phyloP scores from a whole-genome alignment of 2,888 invertebrate species.

The Anoplius nigerrimus region DNA sequence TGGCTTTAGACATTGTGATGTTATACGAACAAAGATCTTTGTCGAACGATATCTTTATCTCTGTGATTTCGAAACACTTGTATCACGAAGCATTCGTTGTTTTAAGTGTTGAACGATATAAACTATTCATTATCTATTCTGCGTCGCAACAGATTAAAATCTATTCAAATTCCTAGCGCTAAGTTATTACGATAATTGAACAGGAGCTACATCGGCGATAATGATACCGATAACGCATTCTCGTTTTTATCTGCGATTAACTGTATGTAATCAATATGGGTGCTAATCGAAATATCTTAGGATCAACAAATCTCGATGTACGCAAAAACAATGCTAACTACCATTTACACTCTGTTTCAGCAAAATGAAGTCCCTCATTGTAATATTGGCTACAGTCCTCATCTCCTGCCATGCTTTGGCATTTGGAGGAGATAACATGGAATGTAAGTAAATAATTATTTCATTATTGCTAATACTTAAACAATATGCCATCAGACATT shows the following conservation, averaged over 20 bases:
- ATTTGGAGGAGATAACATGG: slow-evolving; percentile 15
- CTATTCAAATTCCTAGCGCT: too few species aligned
- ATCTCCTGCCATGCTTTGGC: slow-evolving; percentile 19
- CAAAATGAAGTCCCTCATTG: slow-evolving; percentile 19
- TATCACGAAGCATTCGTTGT: neutral
- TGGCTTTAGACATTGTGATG: too few species aligned
- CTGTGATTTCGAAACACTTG: neutral
- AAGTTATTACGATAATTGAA: neutral
- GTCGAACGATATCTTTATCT: too few species aligned
- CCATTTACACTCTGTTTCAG: slow-evolving; percentile 17
- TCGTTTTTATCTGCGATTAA: neutral
- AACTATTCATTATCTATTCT: neutral
- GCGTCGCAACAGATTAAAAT: too few species aligned
- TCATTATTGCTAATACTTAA: neutral
- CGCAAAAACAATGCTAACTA: neutral
- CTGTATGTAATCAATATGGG: neutral
- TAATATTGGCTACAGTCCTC: slow-evolving; percentile 17
- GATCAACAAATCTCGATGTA: neutral
- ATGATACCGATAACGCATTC: neutral
- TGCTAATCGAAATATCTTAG: neutral
- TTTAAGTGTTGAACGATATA: neutral
- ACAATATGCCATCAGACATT: neutral
- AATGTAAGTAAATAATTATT: slow-evolving; percentile 19
- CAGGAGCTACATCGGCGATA: neutral
- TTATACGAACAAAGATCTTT: too few species aligned